A percentile compares a stretch with the other conserved stretches of the same genome.
These are phyloP conservation scores for Andrena cerasifolii DNA, from an alignment of 1,140 invertebrate genomes.

Conservation along the genomic window DNA sequence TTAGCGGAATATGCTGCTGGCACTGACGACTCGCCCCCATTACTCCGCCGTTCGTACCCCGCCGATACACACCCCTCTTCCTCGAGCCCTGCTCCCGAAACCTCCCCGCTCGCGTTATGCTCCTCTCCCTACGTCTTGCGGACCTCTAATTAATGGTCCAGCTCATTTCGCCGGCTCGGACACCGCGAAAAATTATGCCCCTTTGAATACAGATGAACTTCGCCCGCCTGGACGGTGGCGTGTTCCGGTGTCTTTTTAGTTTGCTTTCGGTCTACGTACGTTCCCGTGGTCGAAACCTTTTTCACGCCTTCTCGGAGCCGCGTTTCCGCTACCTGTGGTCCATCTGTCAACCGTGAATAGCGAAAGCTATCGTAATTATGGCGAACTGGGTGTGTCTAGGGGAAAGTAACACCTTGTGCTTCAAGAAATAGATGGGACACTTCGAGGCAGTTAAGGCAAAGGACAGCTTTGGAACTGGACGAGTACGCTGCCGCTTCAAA, in stretches of 20 bases:
- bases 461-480: neutral
- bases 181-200: constrained; percentile 70
- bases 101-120: constrained; percentile 1
- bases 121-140: constrained; percentile 11
- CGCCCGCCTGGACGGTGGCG: neutral
- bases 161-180: constrained; percentile 57
- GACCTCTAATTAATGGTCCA: constrained; percentile 74
- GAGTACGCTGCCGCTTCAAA: neutral
- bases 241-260: constrained; percentile 25
- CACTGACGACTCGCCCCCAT: constrained; percentile 77
- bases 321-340: too few relatives aligned
- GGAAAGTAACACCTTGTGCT: too few relatives aligned
- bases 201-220: constrained; percentile 72
- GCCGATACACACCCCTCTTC: neutral
- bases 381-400: too few relatives aligned
- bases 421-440: too few relatives aligned
- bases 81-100: constrained; percentile 1
- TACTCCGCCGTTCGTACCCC: constrained; percentile 41
- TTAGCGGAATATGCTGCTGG: constrained; percentile 78
- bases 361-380: constrained; percentile 4
- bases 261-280: constrained; percentile 9
- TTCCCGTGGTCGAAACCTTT: constrained; percentile 13
- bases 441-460: neutral
- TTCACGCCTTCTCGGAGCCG: neutral
- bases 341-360: too few relatives aligned